Percentiles rank a stretch among this genome's conserved stretches.
phyloP scores from a whole-genome alignment of 2,888 invertebrate species.

The Pollenia labialis region DNA sequence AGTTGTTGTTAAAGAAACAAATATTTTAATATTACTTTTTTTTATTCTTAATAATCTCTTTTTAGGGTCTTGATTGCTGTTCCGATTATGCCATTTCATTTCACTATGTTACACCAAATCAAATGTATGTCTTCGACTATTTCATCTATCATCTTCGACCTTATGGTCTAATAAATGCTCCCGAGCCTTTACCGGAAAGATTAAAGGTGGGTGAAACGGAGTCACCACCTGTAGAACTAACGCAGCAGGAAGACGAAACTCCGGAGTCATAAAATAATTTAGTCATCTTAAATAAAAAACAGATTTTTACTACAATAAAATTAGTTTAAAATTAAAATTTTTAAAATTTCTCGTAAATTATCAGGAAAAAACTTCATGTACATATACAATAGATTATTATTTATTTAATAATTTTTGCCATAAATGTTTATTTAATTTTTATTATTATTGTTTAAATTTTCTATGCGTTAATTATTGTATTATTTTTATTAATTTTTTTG shows the following conservation, averaged over 20 bases:
- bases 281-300: not conserved
- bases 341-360: slow-evolving; percentile 21
- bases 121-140: slow-evolving; percentile 98
- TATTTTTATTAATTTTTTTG: not conserved
- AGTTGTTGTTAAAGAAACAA: too few species aligned
- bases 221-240: slow-evolving; percentile 74
- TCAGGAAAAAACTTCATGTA: not conserved
- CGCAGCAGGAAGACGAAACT: slow-evolving; percentile 21
- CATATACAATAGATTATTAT: slow-evolving; percentile 33
- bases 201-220: slow-evolving; percentile 77
- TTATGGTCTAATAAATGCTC: slow-evolving; percentile 85
- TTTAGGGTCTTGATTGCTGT: slow-evolving; percentile 88
- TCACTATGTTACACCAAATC: slow-evolving; percentile 95
- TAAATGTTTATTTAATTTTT: slow-evolving; percentile 41
- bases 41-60: slow-evolving; percentile 32
- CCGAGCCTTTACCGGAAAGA: slow-evolving; percentile 79
- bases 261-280: slow-evolving; percentile 48
- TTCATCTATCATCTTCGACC: slow-evolving; percentile 96
- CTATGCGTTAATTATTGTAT: slow-evolving; percentile 25
- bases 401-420: slow-evolving; percentile 53
- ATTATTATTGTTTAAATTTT: slow-evolving; percentile 21
- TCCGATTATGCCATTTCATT: slow-evolving; percentile 98
- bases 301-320: slow-evolving; percentile 36
- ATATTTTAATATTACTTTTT: not conserved
- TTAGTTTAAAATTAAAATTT: too few species aligned